These are phyloP conservation scores for Escarpia spicata DNA, from an alignment of 2,888 invertebrate species.

Conservation along the genomic window DNA sequence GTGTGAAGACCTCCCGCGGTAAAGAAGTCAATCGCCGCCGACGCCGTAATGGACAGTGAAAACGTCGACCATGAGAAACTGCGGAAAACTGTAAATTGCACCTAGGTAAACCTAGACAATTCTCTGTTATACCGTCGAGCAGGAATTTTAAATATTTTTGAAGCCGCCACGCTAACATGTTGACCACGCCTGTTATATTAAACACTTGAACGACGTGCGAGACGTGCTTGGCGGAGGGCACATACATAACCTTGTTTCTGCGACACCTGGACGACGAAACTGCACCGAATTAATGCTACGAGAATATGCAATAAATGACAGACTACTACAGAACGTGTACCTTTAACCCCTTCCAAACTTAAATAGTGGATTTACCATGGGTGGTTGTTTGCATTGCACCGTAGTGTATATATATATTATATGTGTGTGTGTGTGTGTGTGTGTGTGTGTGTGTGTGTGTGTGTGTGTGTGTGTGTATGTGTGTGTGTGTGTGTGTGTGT, in stretches of 20 bases:
- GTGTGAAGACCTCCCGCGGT: background rate
- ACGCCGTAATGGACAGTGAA: background rate
- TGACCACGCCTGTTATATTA: background rate
- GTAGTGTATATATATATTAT: no score
- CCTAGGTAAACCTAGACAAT: background rate
- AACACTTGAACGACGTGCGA: background rate
- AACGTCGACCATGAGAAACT: background rate
- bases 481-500: no score
- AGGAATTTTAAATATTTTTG: background rate
- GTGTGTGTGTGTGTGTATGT: no score
- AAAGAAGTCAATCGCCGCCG: background rate
- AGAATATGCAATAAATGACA: no score
- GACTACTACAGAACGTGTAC: no score
- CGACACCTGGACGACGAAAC: background rate
- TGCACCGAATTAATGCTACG: no score
- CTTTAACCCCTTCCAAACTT: no score
- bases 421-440: no score
- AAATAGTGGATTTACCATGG: no score
- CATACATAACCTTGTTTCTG: background rate
- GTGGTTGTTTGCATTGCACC: no score
- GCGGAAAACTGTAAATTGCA: constrained; percentile 8
- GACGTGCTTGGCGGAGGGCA: background rate
- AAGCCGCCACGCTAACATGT: background rate
- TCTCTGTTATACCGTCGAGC: background rate
- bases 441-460: no score